Evolutionary conservation across 2,888 invertebrate genomes (phyloP).

Genomic region (Petrolisthes cinctipes): DNA sequence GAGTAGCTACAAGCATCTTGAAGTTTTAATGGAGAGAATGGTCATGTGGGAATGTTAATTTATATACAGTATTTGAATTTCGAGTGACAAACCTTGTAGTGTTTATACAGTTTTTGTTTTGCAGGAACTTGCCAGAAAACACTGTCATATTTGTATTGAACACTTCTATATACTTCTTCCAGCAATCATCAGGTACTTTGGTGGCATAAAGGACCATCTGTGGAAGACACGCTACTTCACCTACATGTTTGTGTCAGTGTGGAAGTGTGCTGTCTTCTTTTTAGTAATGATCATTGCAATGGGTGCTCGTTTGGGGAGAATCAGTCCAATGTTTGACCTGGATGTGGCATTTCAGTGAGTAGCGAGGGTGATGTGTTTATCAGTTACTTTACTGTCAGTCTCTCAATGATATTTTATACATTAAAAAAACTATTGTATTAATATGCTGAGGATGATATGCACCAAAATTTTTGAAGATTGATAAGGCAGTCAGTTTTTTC

Average conservation of each 20-base stretch:
- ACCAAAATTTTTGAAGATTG: too few relatives aligned
- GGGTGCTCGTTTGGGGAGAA: constrained; percentile 67
- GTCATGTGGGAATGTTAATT: too few relatives aligned
- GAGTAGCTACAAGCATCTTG: constrained; percentile 66
- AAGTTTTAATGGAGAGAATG: too few relatives aligned
- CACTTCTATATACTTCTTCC: constrained; percentile 2
- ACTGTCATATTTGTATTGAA: not conserved
- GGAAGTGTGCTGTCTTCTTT: constrained; percentile 83
- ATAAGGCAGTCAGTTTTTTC: too few relatives aligned
- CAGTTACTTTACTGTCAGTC: not conserved
- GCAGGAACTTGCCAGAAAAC: too few relatives aligned
- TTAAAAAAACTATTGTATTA: too few relatives aligned
- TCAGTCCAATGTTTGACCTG: constrained; percentile 53
- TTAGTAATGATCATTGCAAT: constrained; percentile 76
- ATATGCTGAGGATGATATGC: too few relatives aligned
- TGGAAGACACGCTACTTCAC: constrained; percentile 78
- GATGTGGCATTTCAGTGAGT: constrained; percentile 53
- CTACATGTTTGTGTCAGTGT: constrained; percentile 80
- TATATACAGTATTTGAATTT: too few relatives aligned
- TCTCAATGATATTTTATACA: too few relatives aligned
- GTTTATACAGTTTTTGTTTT: too few relatives aligned
- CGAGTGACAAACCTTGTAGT: too few relatives aligned
- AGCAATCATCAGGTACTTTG: constrained; percentile 71
- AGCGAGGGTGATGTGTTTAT: not conserved
- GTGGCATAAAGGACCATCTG: constrained; percentile 74